Evolutionary conservation across 2,113 vertebrate species (phyloP).

Genomic region (Phrynosoma platyrhinos): DNA sequence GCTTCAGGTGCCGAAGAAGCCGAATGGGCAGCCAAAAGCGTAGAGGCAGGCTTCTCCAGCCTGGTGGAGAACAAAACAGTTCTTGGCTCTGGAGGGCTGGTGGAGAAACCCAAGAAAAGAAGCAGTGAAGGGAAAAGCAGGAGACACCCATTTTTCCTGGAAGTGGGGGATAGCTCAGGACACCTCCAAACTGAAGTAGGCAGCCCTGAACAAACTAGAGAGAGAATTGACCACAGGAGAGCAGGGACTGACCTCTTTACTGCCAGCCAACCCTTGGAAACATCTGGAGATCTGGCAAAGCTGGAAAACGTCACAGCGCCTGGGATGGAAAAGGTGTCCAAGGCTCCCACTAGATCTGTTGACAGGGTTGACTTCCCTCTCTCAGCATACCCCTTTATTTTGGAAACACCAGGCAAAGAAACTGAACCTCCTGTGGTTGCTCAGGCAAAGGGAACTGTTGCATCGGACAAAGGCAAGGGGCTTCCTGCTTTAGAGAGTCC

Average conservation of each 20-base stretch:
- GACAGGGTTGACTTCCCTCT: background rate
- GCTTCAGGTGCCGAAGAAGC: constrained; percentile 4
- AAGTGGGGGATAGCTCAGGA: rapidly evolving
- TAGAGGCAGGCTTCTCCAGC: background rate
- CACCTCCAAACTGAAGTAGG: background rate
- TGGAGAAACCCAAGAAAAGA: constrained; percentile 62
- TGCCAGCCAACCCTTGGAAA: background rate
- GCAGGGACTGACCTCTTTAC: background rate
- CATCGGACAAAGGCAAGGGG: constrained; percentile 22
- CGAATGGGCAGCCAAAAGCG: background rate
- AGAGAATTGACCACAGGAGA: background rate
- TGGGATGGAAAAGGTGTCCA: rapidly evolving
- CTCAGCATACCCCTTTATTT: background rate
- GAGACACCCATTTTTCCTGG: constrained; percentile 41
- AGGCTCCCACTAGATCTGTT: rapidly evolving
- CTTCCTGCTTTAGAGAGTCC: rapidly evolving
- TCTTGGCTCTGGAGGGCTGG: background rate
- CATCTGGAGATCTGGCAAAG: rapidly evolving
- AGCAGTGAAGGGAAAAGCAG: constrained; percentile 62
- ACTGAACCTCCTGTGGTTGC: rapidly evolving
- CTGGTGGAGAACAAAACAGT: background rate
- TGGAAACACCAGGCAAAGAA: constrained; percentile 2
- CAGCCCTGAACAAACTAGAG: rapidly evolving
- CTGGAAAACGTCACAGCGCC: background rate
- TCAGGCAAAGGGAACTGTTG: rapidly evolving